Evolutionary conservation across 2,888 invertebrate species (phyloP), one percentile per base, ranked within the genome.

Genomic region (Conistra vaccinii): DNA sequence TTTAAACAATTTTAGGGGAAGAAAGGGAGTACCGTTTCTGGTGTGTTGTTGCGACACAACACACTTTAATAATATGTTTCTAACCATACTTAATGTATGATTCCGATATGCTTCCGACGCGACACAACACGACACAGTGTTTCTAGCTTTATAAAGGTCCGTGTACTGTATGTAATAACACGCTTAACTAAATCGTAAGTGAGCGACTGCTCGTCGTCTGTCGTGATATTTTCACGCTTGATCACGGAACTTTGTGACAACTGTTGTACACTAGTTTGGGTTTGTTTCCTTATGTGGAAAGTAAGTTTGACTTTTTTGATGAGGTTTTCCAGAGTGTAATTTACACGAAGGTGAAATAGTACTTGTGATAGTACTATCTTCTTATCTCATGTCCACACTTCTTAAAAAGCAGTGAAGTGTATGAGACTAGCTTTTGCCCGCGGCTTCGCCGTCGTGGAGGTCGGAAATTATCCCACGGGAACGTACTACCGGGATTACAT

Each of bases 211-310:
- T 45, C 73, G 48, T 26, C 9, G n/a, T 58, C 29, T 9, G 29
- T 74, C 32, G 26, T 14, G n/a, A 20, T 58, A n/a, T n/a, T 39
- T 73, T 73, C 35, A 58, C 55, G 35, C 48, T 39, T n/a, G 29
- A n/a, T 60, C 20, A 74, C 48, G n/a, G 12, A 39, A 73, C 48
- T 73, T 58, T 20, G 48, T 32, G n/a, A 29, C 35, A 32, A 48
- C n/a, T 39, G n/a, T 20, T 39, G 14, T 74, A 35, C 12, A 29
- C 35, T 45, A 72, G 45, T 39, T 58, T n/a, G 17, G 29, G 29
- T 58, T 2, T 0, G 60, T 51, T 48, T 17, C 32, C n/a, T 14
- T 39, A 39, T 7, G 39, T 39, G 23, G 5, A 60, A 61, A 23
- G 17, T 68, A 23, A 29, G 23, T 29, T 61, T 10, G 3, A 42